A percentile compares a stretch with the other conserved stretches of the same genome.
phyloP scores from a whole-genome alignment of 2,888 invertebrate genomes.

The Tanypteryx hageni region DNA sequence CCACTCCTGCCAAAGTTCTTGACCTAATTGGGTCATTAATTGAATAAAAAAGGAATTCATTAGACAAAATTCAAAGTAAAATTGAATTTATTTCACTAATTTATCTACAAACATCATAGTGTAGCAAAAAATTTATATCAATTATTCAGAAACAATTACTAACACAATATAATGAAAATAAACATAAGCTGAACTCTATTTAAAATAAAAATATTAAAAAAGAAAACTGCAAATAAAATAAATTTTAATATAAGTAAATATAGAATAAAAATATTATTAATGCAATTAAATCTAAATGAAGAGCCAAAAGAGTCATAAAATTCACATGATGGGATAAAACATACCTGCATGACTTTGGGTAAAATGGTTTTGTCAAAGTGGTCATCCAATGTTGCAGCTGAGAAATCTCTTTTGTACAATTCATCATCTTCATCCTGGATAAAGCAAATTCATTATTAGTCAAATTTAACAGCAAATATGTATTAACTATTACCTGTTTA shows the following conservation, averaged over 20 bases:
- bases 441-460: constrained; percentile 61
- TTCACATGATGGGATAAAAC: constrained; percentile 64
- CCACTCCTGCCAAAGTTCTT: constrained; percentile 99
- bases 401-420: constrained; percentile 94
- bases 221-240: too few species aligned
- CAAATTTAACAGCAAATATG: neutral
- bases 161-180: too few species aligned
- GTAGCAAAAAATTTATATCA: neutral
- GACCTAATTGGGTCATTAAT: constrained; percentile 78
- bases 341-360: constrained; percentile 98
- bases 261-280: too few species aligned
- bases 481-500: neutral
- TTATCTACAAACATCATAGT: neutral
- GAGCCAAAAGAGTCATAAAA: too few species aligned
- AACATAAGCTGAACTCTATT: too few species aligned
- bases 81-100: neutral
- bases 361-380: constrained; percentile 99
- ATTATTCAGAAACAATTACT: neutral
- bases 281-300: too few species aligned
- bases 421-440: constrained; percentile 89
- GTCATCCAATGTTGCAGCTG: constrained; percentile 97
- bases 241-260: too few species aligned
- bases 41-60: neutral
- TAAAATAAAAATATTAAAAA: too few species aligned
- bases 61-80: neutral